Evolutionary conservation across 2,797 vertebrate species (phyloP).

Genomic region (Pangasius krempfi): DNA sequence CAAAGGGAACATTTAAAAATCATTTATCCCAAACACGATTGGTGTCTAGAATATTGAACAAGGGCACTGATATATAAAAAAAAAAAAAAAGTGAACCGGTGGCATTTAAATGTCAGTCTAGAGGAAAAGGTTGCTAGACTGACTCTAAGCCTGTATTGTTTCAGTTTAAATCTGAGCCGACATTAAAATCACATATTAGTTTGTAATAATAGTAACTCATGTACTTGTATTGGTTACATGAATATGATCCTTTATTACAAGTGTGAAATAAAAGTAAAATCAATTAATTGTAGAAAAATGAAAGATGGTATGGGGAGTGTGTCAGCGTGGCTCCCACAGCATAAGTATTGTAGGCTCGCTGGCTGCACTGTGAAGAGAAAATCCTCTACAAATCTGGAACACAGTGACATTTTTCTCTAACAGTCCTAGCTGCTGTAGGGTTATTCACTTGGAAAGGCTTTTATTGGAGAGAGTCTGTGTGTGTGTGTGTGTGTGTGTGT

Average conservation of each 20-base stretch:
- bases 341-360: not conserved
- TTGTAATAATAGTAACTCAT: constrained; percentile 23
- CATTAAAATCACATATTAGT: constrained; percentile 20
- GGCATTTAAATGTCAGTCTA: constrained; percentile 53
- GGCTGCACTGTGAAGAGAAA: constrained; percentile 24
- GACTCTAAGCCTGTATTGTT: constrained; percentile 25
- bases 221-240: not conserved
- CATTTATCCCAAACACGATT: not conserved
- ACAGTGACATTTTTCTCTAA: constrained; percentile 28
- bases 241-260: not conserved
- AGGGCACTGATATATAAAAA: not conserved
- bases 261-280: not conserved
- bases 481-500: not conserved
- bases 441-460: constrained; percentile 14
- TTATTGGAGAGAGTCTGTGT: constrained; percentile 3
- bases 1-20: not conserved
- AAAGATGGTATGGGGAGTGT: not conserved
- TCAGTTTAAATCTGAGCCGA: constrained; percentile 12
- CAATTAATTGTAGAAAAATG: not conserved
- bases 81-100: not conserved
- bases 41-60: constrained; percentile 9
- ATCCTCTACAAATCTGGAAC: constrained; percentile 23
- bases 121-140: constrained; percentile 25
- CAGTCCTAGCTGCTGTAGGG: not conserved
- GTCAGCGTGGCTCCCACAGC: not conserved